Base-by-base conservation (phyloP, 92 coral and sea anemone species). In the Bergia sp. region DNA sequence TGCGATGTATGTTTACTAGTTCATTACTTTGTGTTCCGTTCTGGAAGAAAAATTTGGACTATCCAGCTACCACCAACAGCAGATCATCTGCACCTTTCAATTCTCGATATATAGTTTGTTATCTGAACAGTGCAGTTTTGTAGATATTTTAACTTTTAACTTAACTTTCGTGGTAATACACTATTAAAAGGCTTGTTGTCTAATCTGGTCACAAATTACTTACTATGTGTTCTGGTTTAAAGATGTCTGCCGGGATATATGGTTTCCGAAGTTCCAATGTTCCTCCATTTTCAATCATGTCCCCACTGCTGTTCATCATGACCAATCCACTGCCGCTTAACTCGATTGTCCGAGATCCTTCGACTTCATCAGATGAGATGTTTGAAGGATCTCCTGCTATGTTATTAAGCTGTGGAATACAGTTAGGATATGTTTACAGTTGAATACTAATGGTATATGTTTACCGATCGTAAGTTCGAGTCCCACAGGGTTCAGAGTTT, bases 221-320 rank as follows among this genome's bases (percentile, higher is more conserved):
- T 81, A 81, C 85, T 42, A 23, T 61, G n/a, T 61, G 18, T 20
- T 81, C 85, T 58, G 85, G 55, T 39, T 81, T 40, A 37, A 81
- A 81, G 73, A 81, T 36, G 37, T 81, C 85, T 10, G 37, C 73
- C 12, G 74, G 85, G 44, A 81, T 65, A 16, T 55, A 57, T 57
- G 71, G 5, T 81, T 61, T 81, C 36, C 74, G 37, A 13, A 81
- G 36, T 20, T 81, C 73, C 50, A 81, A 39, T 21, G 85, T 15
- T 16, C 45, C 49, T 58, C 74, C 74, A 2, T 37, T 61, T 61
- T 81, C 85, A 18, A 81, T 37, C 12, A 61, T 38, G 41, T 61
- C 16, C 16, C 49, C 85, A 7, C 16, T 38, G 74, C 29, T 81
- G 3, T 38, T 65, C 85, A 81, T 57, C 47, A 61, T 81, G 12